Base-by-base conservation (phyloP, 2,113 vertebrate genomes). In the Albula goreensis region DNA sequence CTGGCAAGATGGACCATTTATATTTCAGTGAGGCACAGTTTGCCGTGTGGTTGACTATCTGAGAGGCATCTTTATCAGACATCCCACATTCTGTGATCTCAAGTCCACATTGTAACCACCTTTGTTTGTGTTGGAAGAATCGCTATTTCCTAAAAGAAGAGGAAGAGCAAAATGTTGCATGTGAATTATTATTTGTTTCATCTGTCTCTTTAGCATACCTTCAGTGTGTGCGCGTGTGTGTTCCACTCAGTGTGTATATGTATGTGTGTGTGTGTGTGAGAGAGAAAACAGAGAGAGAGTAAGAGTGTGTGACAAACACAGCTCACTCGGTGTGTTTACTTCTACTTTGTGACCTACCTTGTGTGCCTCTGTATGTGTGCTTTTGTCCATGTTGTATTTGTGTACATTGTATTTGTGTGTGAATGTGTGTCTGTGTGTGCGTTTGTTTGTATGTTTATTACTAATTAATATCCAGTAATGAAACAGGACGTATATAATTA, bases 11-110 rank as follows among this genome's bases (percentile, higher is more conserved):
- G 0, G 50, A 17, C 53, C 50, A 41, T 57, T 85, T 53, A 22
- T 66, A 15, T 50, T 87, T 57, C 80, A 83, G 86, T 56, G 84
- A 81, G 83, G 60, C 60, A 51, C 85, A 78, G 74, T 83, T 85
- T 82, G 82, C 82, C 77, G 85, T 52, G 86, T 86, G 70, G 81
- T 82, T 50, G 57, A 52, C 80, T 89, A 80, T 80, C 89, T 60
- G 56, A 57, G 53, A 79, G 88, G 83, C 66, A 31, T 86, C 60
- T 81, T 51, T 85, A 82, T 86, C 70, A 66, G 31, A 50, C 78
- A 83, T 87, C 22, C 41, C 50, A 74, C 74, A 83, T 85, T 77
- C 82, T 52, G 9, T 83, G 78, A 82, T 84, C 83, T 83, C 17
- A 31, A 74, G 19, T n/a, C 57, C 78, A 50, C 52, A 80, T 80